Base-by-base conservation (phyloP, 1,140 invertebrate genomes). In the Cheumatopsyche charites region DNA sequence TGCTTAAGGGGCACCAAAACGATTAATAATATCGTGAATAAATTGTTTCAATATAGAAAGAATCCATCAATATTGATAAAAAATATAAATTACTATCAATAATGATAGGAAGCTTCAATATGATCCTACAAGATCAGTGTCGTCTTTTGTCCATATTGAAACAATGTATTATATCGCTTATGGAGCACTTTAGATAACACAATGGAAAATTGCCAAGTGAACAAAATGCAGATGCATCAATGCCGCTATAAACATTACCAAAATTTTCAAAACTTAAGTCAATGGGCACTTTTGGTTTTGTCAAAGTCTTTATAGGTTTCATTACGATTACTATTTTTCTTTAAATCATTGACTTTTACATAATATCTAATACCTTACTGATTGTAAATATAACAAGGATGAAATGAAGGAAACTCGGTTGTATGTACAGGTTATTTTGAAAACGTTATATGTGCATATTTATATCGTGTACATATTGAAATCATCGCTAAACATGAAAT, bases 201-300 rank as follows among this genome's bases (percentile, higher is more conserved):
- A 15, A n/a, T 13, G 1, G 55, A 58, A 58, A 25, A 58, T 25
- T 5, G 9, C 12, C 23, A 25, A 36, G 71, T 71, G 74, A 71
- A 73, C 9, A 63, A 62, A 21, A 42, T 41, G 63, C 23, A 45
- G 69, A 42, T 58, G 68, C 21, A 36, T 13, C 67, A 69, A 62
- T 2, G 29, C 69, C 71, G 26, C 42, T 19, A 63, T 63, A 68
- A 73, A 68, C 25, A 62, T 76, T 65, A 71, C 70, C 76, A 68
- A 74, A 76, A 70, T 79, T 81, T 81, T 83, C 83, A 84, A n/a
- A n/a, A 84, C 80, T 84, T 83, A 84, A 82, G 79, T 83, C 82
- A 85, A 83, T 84, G 82, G 83, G 83, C 83, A 85, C 83, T 85
- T 85, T 84, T 83, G 83, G 83, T 85, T 83, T 85, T 83, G 80